These are phyloP conservation scores for Hemistola chrysoprasaria DNA, from an alignment of 2,888 invertebrate genomes.

Conservation along the genomic window DNA sequence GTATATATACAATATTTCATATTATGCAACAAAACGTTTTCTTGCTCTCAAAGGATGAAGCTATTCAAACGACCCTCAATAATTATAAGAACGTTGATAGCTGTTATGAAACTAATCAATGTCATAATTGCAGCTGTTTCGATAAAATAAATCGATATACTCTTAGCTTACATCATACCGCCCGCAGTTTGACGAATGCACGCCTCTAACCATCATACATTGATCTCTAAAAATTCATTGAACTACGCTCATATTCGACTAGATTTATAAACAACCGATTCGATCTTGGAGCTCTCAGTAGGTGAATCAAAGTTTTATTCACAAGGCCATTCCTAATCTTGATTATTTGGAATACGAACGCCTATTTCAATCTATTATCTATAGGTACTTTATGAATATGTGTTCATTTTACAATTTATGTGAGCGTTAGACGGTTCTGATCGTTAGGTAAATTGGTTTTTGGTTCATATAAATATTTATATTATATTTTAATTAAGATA, in stretches of 20 bases:
- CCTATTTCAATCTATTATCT: conserved; percentile 51
- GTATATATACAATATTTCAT: conserved; percentile 46
- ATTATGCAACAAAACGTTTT: conserved; percentile 44
- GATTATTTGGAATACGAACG: conserved; percentile 53
- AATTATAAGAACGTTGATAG: conserved; percentile 66
- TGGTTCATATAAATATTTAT: conserved; percentile 13
- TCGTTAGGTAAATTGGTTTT: conserved; percentile 19
- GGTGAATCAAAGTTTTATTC: conserved; percentile 30
- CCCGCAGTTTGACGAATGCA: conserved; percentile 64
- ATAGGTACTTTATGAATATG: conserved; percentile 24
- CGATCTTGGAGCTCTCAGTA: conserved; percentile 15
- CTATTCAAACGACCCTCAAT: conserved; percentile 46
- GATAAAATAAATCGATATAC: conserved; percentile 79
- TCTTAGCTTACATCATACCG: conserved; percentile 74
- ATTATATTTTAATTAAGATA: conserved; percentile 24
- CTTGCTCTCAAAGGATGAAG: conserved; percentile 64
- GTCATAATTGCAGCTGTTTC: conserved; percentile 77
- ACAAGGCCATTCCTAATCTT: conserved; percentile 57
- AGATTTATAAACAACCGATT: conserved; percentile 18
- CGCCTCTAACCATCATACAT: conserved; percentile 48
- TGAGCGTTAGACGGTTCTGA: conserved; percentile 8
- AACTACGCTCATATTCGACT: conserved; percentile 32
- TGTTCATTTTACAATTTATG: conserved; percentile 16
- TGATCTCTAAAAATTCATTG: conserved; percentile 51
- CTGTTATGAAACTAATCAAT: conserved; percentile 75